Base-by-base conservation (phyloP, 2,888 invertebrate species). In the Apamea monoglypha region DNA sequence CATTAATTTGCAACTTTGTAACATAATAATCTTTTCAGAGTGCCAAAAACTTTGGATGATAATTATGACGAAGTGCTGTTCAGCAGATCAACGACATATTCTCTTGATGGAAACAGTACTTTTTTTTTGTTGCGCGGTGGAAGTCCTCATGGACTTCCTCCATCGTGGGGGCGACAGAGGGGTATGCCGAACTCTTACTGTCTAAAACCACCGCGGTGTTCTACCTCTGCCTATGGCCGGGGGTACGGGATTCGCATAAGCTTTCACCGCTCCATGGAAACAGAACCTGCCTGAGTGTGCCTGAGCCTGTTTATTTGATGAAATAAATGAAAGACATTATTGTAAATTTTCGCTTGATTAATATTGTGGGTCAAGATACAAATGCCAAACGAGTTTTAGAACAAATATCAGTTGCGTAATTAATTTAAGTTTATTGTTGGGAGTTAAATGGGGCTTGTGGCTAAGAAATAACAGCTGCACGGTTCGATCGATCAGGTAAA, bases 21-120 rank as follows among this genome's bases (percentile, higher is more conserved):
- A 78, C 74, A 18, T 74, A 29, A 69, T 68, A 83, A 81, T 82
- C 76, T 85, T 83, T 78, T 56, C 64, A 70, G 64, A 66, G 32
- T 40, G 47, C 61, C 74, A 76, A 78, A 76, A 86, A 83, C 76
- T 87, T 83, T 16, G 14, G 21, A 79, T 79, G 59, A 80, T 86
- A 84, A 88, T 84, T 80, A 81, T 80, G 76, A 85, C 67, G 25
- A 77, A 84, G 77, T 71, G 47, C 71, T 76, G 14, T 74, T 67
- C 56, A 85, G 44, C 70, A 74, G 40, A 78, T 79, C 2, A 59
- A 63, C 36, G 74, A 66, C 72, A 80, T 75, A 73, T 74, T 70
- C 21, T 32, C 32, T 18, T 16, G 25, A 36, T 56, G 3, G 50
- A 73, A 78, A 78, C 77, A 82, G 50, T 59, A 18, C 7, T 40